phyloP scores from a whole-genome alignment of 1,140 invertebrate genomes.

The Periplaneta americana region DNA sequence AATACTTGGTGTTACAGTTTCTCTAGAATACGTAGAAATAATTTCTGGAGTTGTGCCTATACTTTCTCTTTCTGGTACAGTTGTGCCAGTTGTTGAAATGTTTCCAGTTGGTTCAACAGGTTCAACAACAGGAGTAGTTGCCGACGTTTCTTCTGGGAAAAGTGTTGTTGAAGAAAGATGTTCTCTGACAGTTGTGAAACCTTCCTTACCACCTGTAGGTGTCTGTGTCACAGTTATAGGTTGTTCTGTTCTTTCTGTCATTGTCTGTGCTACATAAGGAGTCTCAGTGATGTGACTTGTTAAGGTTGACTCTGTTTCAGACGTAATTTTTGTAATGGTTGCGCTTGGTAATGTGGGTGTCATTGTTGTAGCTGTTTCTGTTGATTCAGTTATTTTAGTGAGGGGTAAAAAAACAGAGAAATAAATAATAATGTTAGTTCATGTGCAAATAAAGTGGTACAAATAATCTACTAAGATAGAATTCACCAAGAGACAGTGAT shows the following conservation, averaged over 20 bases:
- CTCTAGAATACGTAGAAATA: not conserved
- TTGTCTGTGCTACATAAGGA: no score
- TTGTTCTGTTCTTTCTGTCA: not conserved
- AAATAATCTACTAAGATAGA: constrained; percentile 5
- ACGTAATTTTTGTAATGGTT: constrained; percentile 8
- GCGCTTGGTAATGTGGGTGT: constrained; percentile 3
- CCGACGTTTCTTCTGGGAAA: not conserved
- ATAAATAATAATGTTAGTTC: constrained; percentile 20
- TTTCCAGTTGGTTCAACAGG: not conserved
- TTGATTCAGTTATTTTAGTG: not conserved
- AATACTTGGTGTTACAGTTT: not conserved
- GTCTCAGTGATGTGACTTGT: not conserved
- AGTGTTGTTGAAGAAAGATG: not conserved
- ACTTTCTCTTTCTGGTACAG: not conserved
- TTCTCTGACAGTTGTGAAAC: not conserved
- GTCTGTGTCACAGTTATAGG: not conserved
- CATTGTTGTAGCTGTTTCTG: constrained; percentile 9
- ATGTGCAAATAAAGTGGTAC: not conserved
- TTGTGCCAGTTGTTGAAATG: not conserved
- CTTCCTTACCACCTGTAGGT: not conserved
- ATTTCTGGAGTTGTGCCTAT: not conserved
- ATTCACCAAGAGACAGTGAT: constrained; percentile 10
- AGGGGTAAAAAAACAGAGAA: constrained; percentile 12
- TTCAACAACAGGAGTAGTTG: not conserved
- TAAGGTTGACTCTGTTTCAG: constrained; percentile 4